phyloP scores from a whole-genome alignment of 92 coral and sea anemone genomes.

The Porites evermanni region DNA sequence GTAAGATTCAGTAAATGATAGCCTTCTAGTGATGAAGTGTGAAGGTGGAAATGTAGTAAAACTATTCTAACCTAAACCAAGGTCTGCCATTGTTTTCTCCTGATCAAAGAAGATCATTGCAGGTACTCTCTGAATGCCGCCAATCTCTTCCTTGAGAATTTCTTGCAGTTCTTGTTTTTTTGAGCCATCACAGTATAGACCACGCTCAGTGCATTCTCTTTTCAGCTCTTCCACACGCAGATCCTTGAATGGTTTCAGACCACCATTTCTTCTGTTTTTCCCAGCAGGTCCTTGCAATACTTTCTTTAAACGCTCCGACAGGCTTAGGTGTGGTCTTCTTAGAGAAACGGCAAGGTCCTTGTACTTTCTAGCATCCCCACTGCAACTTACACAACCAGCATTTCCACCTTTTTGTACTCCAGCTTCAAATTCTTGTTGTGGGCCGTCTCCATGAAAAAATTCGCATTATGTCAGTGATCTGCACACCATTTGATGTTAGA shows the following conservation, averaged over 20 bases:
- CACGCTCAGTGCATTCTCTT: neutral
- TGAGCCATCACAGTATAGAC: neutral
- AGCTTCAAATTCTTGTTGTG: slow-evolving; percentile 57
- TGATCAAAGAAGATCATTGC: slow-evolving; percentile 17
- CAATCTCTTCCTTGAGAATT: neutral
- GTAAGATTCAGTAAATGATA: neutral
- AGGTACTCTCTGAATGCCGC: neutral
- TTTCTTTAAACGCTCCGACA: slow-evolving; percentile 45
- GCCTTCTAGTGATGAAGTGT: too few species aligned
- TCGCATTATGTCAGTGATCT: slow-evolving; percentile 48
- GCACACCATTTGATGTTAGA: slow-evolving; percentile 2
- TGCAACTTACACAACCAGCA: slow-evolving; percentile 54
- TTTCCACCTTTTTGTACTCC: slow-evolving; percentile 58
- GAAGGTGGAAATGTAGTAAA: neutral
- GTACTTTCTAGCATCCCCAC: slow-evolving; percentile 43
- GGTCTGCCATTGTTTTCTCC: neutral
- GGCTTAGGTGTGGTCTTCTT: slow-evolving; percentile 31
- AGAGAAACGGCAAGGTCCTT: slow-evolving; percentile 27
- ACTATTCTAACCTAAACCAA: slow-evolving; percentile 6
- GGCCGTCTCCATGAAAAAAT: slow-evolving; percentile 36
- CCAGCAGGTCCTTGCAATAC: slow-evolving; percentile 28
- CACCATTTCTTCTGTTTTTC: slow-evolving; percentile 39
- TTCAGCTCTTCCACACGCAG: slow-evolving; percentile 24
- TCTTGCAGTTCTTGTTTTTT: neutral
- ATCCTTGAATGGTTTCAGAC: slow-evolving; percentile 49